Evolutionary conservation across 2,797 vertebrate species (phyloP), one percentile per base, ranked within the genome.

Genomic region (Capromys pilorides): DNA sequence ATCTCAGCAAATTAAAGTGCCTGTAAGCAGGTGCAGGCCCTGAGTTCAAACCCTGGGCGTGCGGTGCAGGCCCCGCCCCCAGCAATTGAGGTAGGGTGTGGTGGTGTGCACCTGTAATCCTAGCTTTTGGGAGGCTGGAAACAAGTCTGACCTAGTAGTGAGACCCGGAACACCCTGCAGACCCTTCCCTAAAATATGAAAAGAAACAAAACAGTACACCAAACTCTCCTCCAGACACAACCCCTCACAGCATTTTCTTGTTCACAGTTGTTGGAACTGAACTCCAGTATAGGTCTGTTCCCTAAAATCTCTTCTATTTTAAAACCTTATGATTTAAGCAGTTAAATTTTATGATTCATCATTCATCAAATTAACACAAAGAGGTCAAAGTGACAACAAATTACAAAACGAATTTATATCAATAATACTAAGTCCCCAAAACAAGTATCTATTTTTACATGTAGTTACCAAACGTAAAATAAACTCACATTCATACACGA

Each of bases 361-460:
- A 86, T 45, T 83, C 86, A 88, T 31, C 92, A 91, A 61, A 89
- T 61, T 54, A 85, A 91, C 28, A 54, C 51, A 24, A 61, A 61
- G 54, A 22, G 64, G n/a, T 33, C 54, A 87, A 80, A 19, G 5
- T 92, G 21, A 45, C 45, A 71, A 26, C 41, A 75, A 92, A 88
- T 73, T 69, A 90, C 49, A 93, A 75, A 73, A 49, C 2, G 28
- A 31, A 81, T 33, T 54, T 51, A 28, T 73, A 90, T 62, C 41
- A 78, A 24, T 64, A 77, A 82, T 45, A 66, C 33, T 36, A 26
- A 75, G 5, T 3, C 51, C 59, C 41, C 78, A n/a, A n/a, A 66
- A 49, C 26, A 81, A 86, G 14, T 59, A 66, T 31, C 26, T 78
- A 39, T 0, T 54, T 86, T 94, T 54, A 86, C 80, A 87, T 33